Evolutionary conservation across 2,113 vertebrate genomes (phyloP).

Genomic region (Catharus minimus): DNA sequence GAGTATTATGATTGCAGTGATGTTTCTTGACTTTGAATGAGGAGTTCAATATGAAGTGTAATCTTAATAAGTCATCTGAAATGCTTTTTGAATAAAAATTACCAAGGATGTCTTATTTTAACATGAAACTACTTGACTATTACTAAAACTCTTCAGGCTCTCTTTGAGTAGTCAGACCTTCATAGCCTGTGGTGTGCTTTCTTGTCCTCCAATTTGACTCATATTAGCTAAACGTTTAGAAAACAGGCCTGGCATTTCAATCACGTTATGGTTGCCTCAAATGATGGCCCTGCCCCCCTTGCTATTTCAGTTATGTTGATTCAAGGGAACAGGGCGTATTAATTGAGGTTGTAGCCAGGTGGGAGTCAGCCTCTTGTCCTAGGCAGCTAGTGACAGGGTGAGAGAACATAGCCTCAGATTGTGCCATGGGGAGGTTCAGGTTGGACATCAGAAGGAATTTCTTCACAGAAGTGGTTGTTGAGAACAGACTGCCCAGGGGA

Average conservation of each 20-base stretch:
- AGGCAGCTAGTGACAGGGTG: not conserved
- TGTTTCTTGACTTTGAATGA: constrained; percentile 3
- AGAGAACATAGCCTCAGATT: not conserved
- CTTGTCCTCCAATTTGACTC: not conserved
- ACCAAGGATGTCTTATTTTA: not conserved
- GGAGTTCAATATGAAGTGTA: not conserved
- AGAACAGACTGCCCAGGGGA: not conserved
- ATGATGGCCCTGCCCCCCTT: accelerated
- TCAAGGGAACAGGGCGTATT: not conserved
- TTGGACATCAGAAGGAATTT: not conserved
- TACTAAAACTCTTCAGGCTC: not conserved
- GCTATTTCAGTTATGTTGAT: not conserved
- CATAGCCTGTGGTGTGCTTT: not conserved
- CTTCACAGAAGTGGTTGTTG: not conserved
- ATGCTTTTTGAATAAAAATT: not conserved
- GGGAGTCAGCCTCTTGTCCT: not conserved
- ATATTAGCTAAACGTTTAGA: not conserved
- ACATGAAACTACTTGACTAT: not conserved
- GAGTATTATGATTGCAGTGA: not conserved
- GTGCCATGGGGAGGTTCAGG: not conserved
- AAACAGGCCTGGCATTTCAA: not conserved
- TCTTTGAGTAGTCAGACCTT: not conserved
- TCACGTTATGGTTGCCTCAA: not conserved
- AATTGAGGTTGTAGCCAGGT: not conserved
- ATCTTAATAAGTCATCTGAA: not conserved